Base-by-base conservation (phyloP, 2,797 vertebrate genomes). In the Tenualosa thibaudeaui region DNA sequence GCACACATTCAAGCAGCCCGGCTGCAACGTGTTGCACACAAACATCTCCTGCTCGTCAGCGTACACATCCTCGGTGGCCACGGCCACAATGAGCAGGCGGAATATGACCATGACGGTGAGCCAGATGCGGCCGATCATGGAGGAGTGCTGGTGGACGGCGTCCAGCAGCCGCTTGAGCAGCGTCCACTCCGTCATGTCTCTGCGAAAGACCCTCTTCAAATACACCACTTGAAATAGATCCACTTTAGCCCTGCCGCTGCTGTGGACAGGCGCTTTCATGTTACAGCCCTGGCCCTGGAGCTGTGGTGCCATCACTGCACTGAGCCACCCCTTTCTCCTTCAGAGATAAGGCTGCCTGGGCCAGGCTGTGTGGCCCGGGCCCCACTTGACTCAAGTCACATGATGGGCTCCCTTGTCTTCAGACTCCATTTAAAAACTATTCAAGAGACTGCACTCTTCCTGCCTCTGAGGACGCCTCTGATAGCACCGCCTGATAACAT, bases 101-200 rank as follows among this genome's bases (percentile, higher is more conserved):
- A 99, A 99, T 22, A 99, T 96, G 19, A 99, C 97, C 93, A 99
- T 92, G 50, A 97, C 95, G 0, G 97, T 98, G 90, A 99, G 96
- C 98, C 98, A 99, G 90, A 99, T 96, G 82, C 98, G 97, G 43
- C 98, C 98, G 31, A 99, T 97, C 89, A 99, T 97, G 2, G 98
- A 99, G 81, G 98, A 99, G 90, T 99, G 98, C 91, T 99, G 97
- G 95, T 99, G 97, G 89, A 99, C 98, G 51, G 98, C 97, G 85
- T 99, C 98, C 88, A 99, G 93, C 81, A 99, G 96, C 9, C 97
- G 96, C 78, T 98, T 99, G 90, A 99, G 95, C 88, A 99, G 95
- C 86, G 97, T 99, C 98, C 98, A 99, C 92, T 96, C 95, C 9
- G 95, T 95, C 95, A 96, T 96, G 91, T 89, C 92, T 90, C 84